Evolutionary conservation across 2,113 vertebrate genomes (phyloP).

Genomic region (Tauraco erythrolophus): DNA sequence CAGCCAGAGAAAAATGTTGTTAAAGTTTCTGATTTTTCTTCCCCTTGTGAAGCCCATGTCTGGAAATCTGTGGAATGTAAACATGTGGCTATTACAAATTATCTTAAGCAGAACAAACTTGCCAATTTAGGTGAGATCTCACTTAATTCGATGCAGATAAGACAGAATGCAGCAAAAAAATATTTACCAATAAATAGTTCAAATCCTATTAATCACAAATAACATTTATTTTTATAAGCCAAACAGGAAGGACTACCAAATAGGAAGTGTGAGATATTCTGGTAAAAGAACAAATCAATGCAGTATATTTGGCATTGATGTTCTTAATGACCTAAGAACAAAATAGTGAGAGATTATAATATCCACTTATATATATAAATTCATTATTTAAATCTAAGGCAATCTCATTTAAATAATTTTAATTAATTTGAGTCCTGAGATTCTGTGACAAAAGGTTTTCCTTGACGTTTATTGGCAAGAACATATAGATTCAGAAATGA

Average conservation of each 20-base stretch:
- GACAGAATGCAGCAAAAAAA: neutral
- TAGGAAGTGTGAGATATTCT: neutral
- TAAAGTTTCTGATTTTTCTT: neutral
- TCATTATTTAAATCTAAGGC: neutral
- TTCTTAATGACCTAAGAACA: neutral
- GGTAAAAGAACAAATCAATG: neutral
- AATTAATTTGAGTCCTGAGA: neutral
- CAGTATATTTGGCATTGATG: neutral
- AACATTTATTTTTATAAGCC: neutral
- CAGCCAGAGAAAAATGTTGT: neutral
- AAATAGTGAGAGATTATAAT: neutral
- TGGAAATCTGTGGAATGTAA: neutral
- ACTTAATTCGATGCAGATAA: neutral
- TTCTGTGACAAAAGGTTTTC: neutral
- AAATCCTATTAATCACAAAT: neutral
- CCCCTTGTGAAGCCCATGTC: neutral
- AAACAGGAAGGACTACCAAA: neutral
- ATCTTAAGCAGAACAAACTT: neutral
- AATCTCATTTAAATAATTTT: accelerated
- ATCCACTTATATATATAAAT: neutral
- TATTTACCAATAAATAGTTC: neutral
- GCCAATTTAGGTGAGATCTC: neutral
- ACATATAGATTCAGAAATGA: neutral
- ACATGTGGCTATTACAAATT: neutral
- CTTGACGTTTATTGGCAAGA: neutral